Evolutionary conservation across 2,888 invertebrate species (phyloP).

Genomic region (Synergus laeviventris): DNA sequence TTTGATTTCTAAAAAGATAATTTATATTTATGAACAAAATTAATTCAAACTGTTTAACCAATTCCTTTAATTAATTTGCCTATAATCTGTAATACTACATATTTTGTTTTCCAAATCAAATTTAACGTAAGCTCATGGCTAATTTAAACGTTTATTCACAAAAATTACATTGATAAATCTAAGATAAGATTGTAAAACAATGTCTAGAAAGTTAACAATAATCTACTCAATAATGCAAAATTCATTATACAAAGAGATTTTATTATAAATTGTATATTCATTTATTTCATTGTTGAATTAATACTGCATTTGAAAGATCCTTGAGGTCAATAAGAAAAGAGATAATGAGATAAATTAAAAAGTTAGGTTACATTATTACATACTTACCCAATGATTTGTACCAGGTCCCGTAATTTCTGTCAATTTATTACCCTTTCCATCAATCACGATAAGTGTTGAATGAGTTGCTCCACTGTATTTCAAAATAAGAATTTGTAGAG

Average conservation of each 20-base stretch:
- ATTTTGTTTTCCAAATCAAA: not conserved
- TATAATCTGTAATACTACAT: not conserved
- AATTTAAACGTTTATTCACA: too few species aligned
- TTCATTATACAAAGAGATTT: too few species aligned
- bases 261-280: too few species aligned
- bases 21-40: too few species aligned
- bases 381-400: constrained; percentile 87
- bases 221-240: too few species aligned
- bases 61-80: too few species aligned
- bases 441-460: constrained; percentile 87
- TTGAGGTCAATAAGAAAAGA: not conserved
- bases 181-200: too few species aligned
- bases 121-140: too few species aligned
- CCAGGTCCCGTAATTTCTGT: constrained; percentile 83
- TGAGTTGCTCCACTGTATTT: constrained; percentile 88
- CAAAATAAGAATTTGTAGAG: not conserved
- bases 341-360: constrained; percentile 25
- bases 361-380: not conserved
- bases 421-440: constrained; percentile 83
- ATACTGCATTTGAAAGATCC: not conserved
- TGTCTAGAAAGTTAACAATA: too few species aligned
- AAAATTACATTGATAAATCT: too few species aligned
- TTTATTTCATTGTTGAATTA: not conserved
- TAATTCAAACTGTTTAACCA: too few species aligned
- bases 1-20: too few species aligned